Conservation (phyloP, 2,797 vertebrate genomes). For the Chiroxiphia lanceolata region DNA sequence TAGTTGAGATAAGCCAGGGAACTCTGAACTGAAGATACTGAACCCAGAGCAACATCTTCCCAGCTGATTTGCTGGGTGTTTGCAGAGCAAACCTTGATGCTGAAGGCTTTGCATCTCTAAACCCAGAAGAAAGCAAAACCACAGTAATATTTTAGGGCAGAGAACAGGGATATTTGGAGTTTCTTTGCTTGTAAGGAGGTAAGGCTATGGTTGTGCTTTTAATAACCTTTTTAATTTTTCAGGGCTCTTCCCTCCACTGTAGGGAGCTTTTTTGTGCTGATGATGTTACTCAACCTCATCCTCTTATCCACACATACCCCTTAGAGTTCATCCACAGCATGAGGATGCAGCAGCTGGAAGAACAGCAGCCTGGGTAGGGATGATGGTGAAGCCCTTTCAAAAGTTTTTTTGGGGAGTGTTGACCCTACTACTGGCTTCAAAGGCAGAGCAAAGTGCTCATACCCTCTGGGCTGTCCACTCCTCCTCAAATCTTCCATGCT, state of each 20-base stretch:
- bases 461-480: neutral
- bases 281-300: neutral
- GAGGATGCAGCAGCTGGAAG: neutral
- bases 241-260: neutral
- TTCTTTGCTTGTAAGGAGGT: neutral
- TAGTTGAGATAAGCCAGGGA: neutral
- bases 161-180: neutral
- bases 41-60: neutral
- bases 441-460: neutral
- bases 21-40: neutral
- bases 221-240: neutral
- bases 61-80: neutral
- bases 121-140: neutral
- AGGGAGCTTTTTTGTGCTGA: neutral
- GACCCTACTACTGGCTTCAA: neutral
- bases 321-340: accelerated
- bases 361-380: neutral
- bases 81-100: accelerated
- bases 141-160: accelerated
- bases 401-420: neutral
- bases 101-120: neutral
- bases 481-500: neutral
- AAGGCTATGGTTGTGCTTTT: neutral
- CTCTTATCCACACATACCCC: accelerated
- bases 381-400: neutral